phyloP scores from a whole-genome alignment of 1,140 invertebrate species.

The Kradibia gibbosae region DNA sequence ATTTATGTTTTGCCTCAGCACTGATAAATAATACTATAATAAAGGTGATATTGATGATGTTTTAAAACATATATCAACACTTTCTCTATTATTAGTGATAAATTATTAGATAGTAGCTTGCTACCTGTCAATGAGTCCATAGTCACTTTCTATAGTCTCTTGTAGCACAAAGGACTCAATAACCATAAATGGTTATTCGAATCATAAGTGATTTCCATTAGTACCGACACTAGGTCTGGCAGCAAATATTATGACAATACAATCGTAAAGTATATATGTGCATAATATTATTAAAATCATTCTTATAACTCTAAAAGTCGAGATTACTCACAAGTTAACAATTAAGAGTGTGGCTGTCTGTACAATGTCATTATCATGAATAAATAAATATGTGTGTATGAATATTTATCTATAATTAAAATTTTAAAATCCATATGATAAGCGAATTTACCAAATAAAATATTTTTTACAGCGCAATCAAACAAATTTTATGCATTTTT shows the following conservation, averaged over 20 bases:
- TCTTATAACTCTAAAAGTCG: conserved; percentile 31
- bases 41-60: conserved; percentile 51
- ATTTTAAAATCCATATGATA: neutral
- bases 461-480: neutral
- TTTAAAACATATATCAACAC: conserved; percentile 35
- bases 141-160: conserved; percentile 49
- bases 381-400: neutral
- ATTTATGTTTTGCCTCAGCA: conserved; percentile 52
- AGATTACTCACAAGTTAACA: conserved; percentile 7
- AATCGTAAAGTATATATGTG: conserved; percentile 46
- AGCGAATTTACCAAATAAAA: neutral
- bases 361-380: neutral
- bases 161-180: conserved; percentile 46
- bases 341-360: conserved; percentile 33
- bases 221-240: conserved; percentile 30
- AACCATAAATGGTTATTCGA: conserved; percentile 29
- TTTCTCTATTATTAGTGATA: conserved; percentile 45
- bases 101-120: conserved; percentile 41
- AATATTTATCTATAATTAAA: conserved; percentile 6
- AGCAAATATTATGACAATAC: conserved; percentile 48
- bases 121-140: conserved; percentile 45
- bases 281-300: conserved; percentile 42
- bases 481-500: neutral
- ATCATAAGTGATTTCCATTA: conserved; percentile 46
- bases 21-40: conserved; percentile 42